Evolutionary conservation across 1,140 invertebrate genomes (phyloP).

Genomic region (Homarus americanus): DNA sequence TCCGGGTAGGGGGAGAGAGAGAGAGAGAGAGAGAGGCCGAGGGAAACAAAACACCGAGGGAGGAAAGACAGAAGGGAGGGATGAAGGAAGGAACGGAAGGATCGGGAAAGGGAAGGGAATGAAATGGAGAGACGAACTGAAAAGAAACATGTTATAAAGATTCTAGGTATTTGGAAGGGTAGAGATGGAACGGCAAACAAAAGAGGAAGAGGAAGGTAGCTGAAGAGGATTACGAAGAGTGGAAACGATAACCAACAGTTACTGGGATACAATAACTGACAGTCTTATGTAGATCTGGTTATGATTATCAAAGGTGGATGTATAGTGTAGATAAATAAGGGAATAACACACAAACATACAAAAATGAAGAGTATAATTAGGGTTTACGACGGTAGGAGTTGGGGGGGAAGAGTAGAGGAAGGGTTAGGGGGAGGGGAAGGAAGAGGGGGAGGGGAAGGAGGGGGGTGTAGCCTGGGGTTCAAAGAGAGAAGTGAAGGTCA

Average conservation of each 20-base stretch:
- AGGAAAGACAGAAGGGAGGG: neutral
- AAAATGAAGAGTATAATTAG: too few relatives aligned
- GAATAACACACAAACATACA: too few relatives aligned
- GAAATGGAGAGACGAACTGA: neutral
- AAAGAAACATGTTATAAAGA: neutral
- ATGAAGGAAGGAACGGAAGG: too few relatives aligned
- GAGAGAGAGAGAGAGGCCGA: neutral
- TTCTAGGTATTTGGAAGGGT: neutral
- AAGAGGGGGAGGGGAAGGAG: neutral
- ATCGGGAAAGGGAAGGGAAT: neutral
- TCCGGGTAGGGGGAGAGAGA: slow-evolving; percentile 1
- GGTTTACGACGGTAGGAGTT: slow-evolving; percentile 13
- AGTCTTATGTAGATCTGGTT: too few relatives aligned
- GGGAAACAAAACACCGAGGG: neutral
- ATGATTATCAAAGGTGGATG: too few relatives aligned
- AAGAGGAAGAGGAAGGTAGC: neutral
- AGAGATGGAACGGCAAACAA: neutral
- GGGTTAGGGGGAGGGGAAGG: neutral
- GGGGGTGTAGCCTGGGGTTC: neutral
- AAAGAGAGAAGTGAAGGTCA: slow-evolving; percentile 35
- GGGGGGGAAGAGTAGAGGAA: slow-evolving; percentile 10
- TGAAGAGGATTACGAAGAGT: too few relatives aligned
- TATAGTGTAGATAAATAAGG: too few relatives aligned
- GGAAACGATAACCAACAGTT: too few relatives aligned
- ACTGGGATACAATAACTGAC: too few relatives aligned